These are phyloP conservation scores for Mormyrops boulengeri DNA, from an alignment of 2,797 vertebrate genomes.

Conservation along the genomic window DNA sequence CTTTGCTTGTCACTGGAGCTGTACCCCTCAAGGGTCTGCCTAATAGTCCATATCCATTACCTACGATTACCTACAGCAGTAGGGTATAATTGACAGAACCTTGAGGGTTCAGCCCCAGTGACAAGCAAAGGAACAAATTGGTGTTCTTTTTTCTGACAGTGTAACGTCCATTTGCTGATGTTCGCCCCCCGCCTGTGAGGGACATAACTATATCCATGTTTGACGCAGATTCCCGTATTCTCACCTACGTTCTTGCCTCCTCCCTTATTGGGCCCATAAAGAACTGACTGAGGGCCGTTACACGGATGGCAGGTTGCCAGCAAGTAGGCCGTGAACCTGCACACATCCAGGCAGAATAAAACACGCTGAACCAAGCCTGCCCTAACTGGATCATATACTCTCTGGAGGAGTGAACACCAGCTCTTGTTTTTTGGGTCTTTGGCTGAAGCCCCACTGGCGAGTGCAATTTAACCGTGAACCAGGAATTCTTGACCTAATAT, in stretches of 20 bases:
- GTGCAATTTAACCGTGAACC: not conserved
- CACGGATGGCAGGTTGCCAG: constrained; percentile 29
- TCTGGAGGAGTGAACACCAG: not conserved
- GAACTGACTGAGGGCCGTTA: not conserved
- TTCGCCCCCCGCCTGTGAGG: not conserved
- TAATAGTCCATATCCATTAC: not conserved
- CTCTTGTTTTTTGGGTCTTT: constrained; percentile 2
- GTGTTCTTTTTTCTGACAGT: not conserved
- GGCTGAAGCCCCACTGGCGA: not conserved
- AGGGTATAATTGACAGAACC: not conserved
- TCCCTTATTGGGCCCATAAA: not conserved
- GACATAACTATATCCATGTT: not conserved
- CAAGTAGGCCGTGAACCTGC: constrained; percentile 34
- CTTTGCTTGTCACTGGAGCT: not conserved
- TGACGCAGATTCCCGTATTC: not conserved
- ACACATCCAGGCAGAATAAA: constrained; percentile 36
- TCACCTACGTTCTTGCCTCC: not conserved
- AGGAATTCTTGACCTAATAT: not conserved
- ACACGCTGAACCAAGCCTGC: constrained; percentile 29
- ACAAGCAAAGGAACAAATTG: not conserved
- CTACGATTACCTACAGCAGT: not conserved
- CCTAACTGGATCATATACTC: not conserved
- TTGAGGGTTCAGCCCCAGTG: not conserved
- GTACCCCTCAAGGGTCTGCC: not conserved
- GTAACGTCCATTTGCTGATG: not conserved